Evolutionary conservation across 2,797 vertebrate species (phyloP).

Genomic region (Phalanger gymnotis): DNA sequence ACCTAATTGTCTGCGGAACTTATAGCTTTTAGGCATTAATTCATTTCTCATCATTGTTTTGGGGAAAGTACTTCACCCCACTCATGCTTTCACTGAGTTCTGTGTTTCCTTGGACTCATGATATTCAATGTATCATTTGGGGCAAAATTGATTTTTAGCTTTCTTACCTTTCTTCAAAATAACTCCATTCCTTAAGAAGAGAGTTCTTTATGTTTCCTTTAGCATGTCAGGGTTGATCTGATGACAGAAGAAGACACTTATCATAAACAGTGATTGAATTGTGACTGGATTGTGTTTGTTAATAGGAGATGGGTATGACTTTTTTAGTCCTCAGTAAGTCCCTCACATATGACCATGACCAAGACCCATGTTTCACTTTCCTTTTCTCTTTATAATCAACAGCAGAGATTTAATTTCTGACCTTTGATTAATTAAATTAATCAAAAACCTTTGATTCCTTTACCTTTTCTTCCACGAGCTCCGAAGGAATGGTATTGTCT

Average conservation of each 20-base stretch:
- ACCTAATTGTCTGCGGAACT: neutral
- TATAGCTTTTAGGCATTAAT: neutral
- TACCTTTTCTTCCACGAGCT: slow-evolving; percentile 68
- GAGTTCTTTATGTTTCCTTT: slow-evolving; percentile 57
- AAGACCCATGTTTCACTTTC: slow-evolving; percentile 1
- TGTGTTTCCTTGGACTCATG: slow-evolving; percentile 30
- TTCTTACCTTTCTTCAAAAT: slow-evolving; percentile 65
- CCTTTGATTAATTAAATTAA: too few species aligned
- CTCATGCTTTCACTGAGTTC: neutral
- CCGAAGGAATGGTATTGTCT: slow-evolving; percentile 21
- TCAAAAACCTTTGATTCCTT: slow-evolving; percentile 28
- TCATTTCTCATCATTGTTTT: slow-evolving; percentile 20
- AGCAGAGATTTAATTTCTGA: slow-evolving; percentile 35
- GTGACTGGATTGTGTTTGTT: slow-evolving; percentile 15
- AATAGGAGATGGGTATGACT: neutral
- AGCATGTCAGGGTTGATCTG: slow-evolving; percentile 62
- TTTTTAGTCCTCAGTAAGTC: slow-evolving; percentile 12
- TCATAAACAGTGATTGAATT: slow-evolving; percentile 39
- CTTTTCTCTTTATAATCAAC: slow-evolving; percentile 9
- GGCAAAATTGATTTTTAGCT: slow-evolving; percentile 5
- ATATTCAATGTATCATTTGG: neutral
- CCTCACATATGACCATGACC: neutral
- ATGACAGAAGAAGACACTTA: slow-evolving; percentile 49
- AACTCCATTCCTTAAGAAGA: slow-evolving; percentile 16
- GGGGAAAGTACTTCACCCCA: neutral